These are phyloP conservation scores for Criorhina ranunculi DNA, from an alignment of 2,888 invertebrate species.

Conservation along the genomic window DNA sequence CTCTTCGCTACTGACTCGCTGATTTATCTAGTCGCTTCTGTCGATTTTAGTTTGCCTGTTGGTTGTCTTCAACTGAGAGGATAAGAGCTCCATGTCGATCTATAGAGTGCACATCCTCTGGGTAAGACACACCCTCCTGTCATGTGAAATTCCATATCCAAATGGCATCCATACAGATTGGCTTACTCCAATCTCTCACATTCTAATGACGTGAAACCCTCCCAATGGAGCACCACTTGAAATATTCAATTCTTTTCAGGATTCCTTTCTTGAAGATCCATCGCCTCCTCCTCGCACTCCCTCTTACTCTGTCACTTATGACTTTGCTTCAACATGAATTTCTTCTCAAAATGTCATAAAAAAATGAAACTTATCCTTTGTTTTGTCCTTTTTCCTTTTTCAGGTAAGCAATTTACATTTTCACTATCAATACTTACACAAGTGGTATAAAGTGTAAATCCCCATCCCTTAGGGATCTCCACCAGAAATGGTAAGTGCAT, in stretches of 20 bases:
- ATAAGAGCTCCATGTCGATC: too few species aligned
- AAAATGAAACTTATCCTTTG: conserved; percentile 5
- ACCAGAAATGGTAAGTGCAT: conserved; percentile 57
- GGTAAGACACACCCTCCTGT: too few species aligned
- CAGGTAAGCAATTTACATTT: conserved; percentile 68
- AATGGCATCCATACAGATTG: too few species aligned
- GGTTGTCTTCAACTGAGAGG: too few species aligned
- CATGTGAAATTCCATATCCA: too few species aligned
- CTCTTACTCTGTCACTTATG: conserved; percentile 6
- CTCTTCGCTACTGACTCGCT: too few species aligned
- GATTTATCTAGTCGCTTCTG: too few species aligned
- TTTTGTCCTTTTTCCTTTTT: conserved; percentile 42
- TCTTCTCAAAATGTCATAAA: conserved; percentile 15
- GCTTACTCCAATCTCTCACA: too few species aligned
- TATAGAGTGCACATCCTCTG: too few species aligned
- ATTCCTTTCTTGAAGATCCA: background rate
- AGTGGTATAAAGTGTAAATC: background rate
- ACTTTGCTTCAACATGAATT: conserved; percentile 15
- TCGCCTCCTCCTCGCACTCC: background rate
- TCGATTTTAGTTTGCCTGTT: too few species aligned
- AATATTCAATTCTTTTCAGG: conserved; percentile 4
- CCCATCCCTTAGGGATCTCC: conserved; percentile 17
- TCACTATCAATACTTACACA: conserved; percentile 35
- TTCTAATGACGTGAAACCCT: background rate
- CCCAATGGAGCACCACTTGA: background rate